Conservation (phyloP, 2,113 vertebrate species). For the Chaenogobius annularis region DNA sequence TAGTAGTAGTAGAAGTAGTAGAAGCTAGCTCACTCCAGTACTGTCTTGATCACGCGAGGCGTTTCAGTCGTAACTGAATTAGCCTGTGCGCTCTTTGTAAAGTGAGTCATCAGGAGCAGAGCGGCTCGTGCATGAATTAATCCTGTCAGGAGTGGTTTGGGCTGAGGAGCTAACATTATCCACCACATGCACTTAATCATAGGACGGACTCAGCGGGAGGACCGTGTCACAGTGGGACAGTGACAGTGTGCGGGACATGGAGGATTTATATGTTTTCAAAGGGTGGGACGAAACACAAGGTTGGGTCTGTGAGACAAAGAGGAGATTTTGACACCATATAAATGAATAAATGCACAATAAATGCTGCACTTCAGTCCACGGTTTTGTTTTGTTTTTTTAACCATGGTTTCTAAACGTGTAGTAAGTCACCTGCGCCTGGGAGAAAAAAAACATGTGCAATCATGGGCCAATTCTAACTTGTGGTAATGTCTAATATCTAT, state of each 20-base stretch:
- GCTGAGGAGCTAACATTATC: background rate
- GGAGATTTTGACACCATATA: background rate
- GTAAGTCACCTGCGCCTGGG: too few relatives aligned
- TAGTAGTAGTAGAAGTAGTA: background rate
- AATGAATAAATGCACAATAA: too few relatives aligned
- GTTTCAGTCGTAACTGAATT: background rate
- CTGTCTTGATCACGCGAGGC: background rate
- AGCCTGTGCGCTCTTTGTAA: background rate
- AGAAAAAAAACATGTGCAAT: too few relatives aligned
- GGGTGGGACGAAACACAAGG: too few relatives aligned
- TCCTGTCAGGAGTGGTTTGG: background rate
- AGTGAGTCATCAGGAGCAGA: constrained; percentile 4
- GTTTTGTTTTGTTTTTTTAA: too few relatives aligned
- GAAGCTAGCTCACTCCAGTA: background rate
- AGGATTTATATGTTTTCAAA: background rate
- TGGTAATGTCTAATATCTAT: too few relatives aligned
- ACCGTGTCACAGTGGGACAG: background rate
- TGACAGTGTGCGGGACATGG: background rate
- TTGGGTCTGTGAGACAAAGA: background rate
- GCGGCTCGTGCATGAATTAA: background rate
- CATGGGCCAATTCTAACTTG: too few relatives aligned
- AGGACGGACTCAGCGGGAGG: background rate
- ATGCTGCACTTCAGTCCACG: too few relatives aligned
- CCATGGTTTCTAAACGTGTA: too few relatives aligned
- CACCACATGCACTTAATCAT: background rate